Evolutionary conservation across 2,888 invertebrate genomes (phyloP).

Genomic region (Podotricha telesiphe): DNA sequence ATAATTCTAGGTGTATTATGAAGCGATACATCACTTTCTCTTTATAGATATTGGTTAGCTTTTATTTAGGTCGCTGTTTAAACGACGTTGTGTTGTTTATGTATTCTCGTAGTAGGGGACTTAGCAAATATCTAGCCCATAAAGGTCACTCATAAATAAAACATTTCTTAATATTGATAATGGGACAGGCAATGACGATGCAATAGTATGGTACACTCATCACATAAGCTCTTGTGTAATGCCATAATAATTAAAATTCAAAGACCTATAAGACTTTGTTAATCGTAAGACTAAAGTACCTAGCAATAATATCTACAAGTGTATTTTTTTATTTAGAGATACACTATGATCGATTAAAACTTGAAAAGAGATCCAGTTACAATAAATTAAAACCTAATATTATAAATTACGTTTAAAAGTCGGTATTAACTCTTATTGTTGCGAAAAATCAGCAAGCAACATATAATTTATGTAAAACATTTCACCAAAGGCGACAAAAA

Average conservation of each 20-base stretch:
- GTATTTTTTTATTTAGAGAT: no score
- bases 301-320: background rate
- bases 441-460: background rate
- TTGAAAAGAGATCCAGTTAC: no score
- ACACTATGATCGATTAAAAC: no score
- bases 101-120: slow-evolving; percentile 66
- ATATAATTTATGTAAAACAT: background rate
- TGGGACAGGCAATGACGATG: slow-evolving; percentile 16
- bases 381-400: background rate
- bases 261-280: background rate
- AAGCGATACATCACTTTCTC: slow-evolving; percentile 79
- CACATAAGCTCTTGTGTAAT: slow-evolving; percentile 10
- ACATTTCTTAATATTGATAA: slow-evolving; percentile 46
- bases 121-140: slow-evolving; percentile 54
- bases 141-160: slow-evolving; percentile 65
- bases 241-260: slow-evolving; percentile 1
- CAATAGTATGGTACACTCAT: background rate
- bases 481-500: background rate
- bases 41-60: slow-evolving; percentile 63
- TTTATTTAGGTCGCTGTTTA: slow-evolving; percentile 68
- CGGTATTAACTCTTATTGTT: background rate
- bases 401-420: no score
- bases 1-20: slow-evolving; percentile 57
- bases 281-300: background rate
- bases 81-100: slow-evolving; percentile 64